Percentiles rank a stretch among this genome's conserved stretches.
Conservation (phyloP, 2,797 vertebrate genomes). For the Anguilla anguilla region DNA sequence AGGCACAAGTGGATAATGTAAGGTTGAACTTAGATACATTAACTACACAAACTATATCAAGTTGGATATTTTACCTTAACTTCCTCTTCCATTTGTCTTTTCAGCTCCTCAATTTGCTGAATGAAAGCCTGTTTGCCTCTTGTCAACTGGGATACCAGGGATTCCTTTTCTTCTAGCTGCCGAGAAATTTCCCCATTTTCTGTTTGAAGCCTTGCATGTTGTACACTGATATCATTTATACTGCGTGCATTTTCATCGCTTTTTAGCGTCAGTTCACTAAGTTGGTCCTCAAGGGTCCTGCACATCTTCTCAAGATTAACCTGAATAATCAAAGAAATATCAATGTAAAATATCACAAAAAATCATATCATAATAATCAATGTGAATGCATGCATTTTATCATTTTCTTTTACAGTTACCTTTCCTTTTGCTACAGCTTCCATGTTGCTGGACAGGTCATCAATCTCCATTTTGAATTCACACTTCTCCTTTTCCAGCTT, state of each 20-base stretch:
- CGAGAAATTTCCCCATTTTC: constrained; percentile 59
- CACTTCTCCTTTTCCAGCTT: constrained; percentile 92
- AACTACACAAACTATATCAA: neutral
- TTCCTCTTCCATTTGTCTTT: neutral
- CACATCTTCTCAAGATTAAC: constrained; percentile 82
- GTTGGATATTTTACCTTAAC: constrained; percentile 36
- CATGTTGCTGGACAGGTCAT: constrained; percentile 82
- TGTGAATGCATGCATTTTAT: neutral
- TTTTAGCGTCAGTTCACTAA: constrained; percentile 73
- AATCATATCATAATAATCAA: neutral
- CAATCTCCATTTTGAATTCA: constrained; percentile 87
- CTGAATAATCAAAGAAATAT: constrained; percentile 55
- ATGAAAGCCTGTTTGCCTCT: neutral
- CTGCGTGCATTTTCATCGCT: constrained; percentile 75
- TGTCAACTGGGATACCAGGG: neutral
- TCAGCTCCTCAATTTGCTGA: constrained; percentile 6
- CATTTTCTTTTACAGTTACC: constrained; percentile 56
- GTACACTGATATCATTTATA: constrained; percentile 70
- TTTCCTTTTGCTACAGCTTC: constrained; percentile 83
- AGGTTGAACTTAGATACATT: neutral
- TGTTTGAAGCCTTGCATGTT: constrained; percentile 74
- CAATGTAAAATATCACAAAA: neutral
- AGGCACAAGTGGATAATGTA: neutral
- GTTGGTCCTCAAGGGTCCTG: constrained; percentile 74
- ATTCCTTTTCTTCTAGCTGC: neutral